Evolutionary conservation across 2,797 vertebrate genomes (phyloP), one percentile per base, ranked within the genome.

Genomic region (Sarcoramphus papa): DNA sequence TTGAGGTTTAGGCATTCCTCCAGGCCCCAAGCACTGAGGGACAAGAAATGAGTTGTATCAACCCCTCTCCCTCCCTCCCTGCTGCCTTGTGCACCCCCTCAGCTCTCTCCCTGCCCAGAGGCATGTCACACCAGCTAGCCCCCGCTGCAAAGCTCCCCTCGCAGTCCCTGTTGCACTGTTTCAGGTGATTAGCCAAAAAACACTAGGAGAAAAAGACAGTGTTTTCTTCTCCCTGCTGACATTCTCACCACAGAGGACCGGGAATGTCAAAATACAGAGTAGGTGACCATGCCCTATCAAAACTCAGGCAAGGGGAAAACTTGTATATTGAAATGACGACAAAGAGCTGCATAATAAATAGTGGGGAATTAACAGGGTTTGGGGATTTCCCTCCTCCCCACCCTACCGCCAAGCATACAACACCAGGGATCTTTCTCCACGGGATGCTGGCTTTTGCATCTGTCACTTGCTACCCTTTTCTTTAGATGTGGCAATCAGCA

Each of bases 61-160:
- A 25, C 11, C 10, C 14, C 16, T 33, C 10, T 77, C 10, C 12
- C 13, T 72, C 9, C 22, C 14, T 56, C 28, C 10, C 7, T 3
- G 0, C n/a, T 62, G 27, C 9, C 18, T 70, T 2, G 0, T 21
- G 15, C 7, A 33, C 7, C 28, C 27, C 10, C 9, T 31, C 1
- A 2, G 6, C 4, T 53, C 15, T 78, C 12, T 69, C 16, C 24
- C 28, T 64, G 7, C 28, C 47, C 41, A 69, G 45, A 25, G 16
- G 9, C 31, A 10, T 2, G 20, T 60, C 45, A 31, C 40, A 63
- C 5, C 15, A 59, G 30, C 40, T 41, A 51, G 31, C 21, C 30
- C 23, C 25, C 4, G 2, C 33, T 31, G 40, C n/a, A 43, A 35
- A 73, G 18, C 45, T 53, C 13, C 27, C 40, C 13, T 47, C 30